A percentile compares a stretch with the other conserved stretches of the same genome.
Evolutionary conservation across 2,113 vertebrate species (phyloP).

Genomic region (Nothocercus julius): DNA sequence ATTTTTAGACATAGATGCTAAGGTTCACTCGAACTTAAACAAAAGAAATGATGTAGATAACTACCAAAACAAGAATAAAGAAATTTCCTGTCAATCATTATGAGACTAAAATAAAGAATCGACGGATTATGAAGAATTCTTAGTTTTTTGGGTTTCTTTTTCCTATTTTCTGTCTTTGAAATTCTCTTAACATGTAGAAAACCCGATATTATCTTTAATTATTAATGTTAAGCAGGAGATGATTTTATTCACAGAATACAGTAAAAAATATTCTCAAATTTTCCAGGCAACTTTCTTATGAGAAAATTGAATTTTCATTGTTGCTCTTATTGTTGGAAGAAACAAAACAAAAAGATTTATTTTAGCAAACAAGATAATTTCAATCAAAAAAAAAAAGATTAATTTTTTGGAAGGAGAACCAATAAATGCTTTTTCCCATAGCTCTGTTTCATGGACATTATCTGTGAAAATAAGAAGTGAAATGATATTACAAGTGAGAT

Average conservation of each 20-base stretch:
- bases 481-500: neutral
- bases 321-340: neutral
- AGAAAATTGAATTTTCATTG: neutral
- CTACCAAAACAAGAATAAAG: neutral
- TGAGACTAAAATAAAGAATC: neutral
- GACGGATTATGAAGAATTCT: neutral
- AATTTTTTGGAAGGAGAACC: accelerated
- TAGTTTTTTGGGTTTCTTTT: neutral
- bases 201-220: neutral
- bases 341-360: neutral
- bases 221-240: neutral
- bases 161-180: neutral
- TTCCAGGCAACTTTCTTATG: neutral
- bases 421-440: accelerated
- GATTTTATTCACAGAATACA: neutral
- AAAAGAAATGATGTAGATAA: neutral
- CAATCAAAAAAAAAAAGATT: neutral
- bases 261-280: neutral
- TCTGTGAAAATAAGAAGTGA: neutral
- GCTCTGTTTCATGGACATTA: neutral
- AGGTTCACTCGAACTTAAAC: neutral
- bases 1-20: neutral
- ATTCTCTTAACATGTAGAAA: neutral
- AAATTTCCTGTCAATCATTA: no score
- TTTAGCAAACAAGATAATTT: neutral